Evolutionary conservation across 2,797 vertebrate species (phyloP).

Genomic region (Falco rusticolus): DNA sequence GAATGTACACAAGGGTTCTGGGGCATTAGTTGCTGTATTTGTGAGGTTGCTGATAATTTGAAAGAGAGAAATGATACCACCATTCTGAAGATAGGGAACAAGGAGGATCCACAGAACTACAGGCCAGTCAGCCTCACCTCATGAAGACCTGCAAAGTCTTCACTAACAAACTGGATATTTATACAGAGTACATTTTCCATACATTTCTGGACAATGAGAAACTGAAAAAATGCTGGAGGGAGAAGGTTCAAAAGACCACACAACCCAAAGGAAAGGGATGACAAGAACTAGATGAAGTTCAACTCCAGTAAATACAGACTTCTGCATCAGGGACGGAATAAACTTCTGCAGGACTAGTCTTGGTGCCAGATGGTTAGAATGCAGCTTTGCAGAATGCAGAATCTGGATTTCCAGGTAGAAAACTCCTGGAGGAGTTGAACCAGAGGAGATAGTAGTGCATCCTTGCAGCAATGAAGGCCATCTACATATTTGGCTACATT

Average conservation of each 20-base stretch:
- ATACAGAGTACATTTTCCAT: background rate
- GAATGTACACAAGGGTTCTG: background rate
- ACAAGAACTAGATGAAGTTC: background rate
- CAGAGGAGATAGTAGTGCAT: background rate
- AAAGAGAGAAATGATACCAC: background rate
- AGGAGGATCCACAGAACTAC: background rate
- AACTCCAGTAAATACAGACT: background rate
- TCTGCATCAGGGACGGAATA: background rate
- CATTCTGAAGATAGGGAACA: background rate
- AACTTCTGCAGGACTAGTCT: background rate
- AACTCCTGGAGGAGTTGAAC: background rate
- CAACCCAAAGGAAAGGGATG: background rate
- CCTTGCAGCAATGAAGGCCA: background rate
- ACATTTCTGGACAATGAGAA: accelerated
- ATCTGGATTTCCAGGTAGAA: background rate
- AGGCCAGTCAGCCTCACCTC: background rate
- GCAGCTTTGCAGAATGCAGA: background rate
- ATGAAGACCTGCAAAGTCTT: background rate
- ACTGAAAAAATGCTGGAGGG: background rate
- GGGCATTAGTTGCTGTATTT: background rate
- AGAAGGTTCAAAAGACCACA: accelerated
- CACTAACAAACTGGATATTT: background rate
- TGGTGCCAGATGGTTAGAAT: background rate
- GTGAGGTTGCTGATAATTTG: background rate
- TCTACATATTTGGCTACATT: background rate